Evolutionary conservation across 2,797 vertebrate genomes (phyloP), one percentile per base, ranked within the genome.

Genomic region (Limnodromus scolopaceus): DNA sequence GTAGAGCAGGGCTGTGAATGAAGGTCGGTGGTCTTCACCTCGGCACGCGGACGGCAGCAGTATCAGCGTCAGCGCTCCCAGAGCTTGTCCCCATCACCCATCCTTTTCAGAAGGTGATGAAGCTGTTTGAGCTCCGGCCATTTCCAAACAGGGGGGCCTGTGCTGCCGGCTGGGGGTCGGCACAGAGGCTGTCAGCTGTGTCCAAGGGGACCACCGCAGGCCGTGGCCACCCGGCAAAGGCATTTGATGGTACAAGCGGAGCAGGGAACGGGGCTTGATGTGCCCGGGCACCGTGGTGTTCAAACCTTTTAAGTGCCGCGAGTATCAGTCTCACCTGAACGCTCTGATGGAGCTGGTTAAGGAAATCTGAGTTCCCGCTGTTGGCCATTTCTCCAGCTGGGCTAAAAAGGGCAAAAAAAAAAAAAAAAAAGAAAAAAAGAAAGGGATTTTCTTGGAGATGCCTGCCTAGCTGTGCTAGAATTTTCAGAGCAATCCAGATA

Each of bases 251-350:
- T 16, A 14, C 2, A 3, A 39, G 28, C 14, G 30, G 30, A 6
- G 34, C 18, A 36, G 20, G 58, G 22, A 7, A 14, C 6, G 27
- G 30, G 25, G 13, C 38, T 68, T 45, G 11, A n/a, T 39, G 11
- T n/a, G 14, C 27, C n/a, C 27, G 48, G 81, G 20, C 0, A 60
- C 34, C n/a, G 0, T 20, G 30, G 3, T 1, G 2, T 25, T 30
- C 36, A 68, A 7, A 30, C 32, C 10, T 58, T 75, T 25, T 5
- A 13, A 36, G 28, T 36, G 6, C n/a, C 71, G 27, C 36, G n/a
- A 32, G 13, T 28, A 23, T 41, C 30, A 19, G 18, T 32, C 60
- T 64, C 34, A n/a, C 5, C 57, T 81, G 24, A 81, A 25, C 5
- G 2, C 30, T 53, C n/a, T 36, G 64, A 51, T 11, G n/a, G 41